A percentile compares a stretch with the other conserved stretches of the same genome.
These are phyloP conservation scores for Pristionchus japonicus DNA, from an alignment of 2,888 invertebrate species.

Conservation along the genomic window DNA sequence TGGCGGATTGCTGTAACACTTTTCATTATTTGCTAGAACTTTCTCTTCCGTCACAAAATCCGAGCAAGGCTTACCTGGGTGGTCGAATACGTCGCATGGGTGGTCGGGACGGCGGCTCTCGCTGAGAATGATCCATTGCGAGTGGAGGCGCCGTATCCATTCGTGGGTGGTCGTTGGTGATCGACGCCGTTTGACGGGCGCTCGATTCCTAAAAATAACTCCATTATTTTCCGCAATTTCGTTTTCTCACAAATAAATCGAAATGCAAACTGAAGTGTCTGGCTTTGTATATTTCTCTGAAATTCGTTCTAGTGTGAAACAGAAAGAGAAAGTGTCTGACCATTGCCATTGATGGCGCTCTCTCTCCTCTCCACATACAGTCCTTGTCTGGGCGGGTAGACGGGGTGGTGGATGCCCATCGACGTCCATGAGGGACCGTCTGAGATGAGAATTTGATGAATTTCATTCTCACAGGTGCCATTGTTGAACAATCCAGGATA, in stretches of 20 bases:
- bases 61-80: not conserved
- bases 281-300: no score
- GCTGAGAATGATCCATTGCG: constrained; percentile 2
- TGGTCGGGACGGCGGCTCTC: not conserved
- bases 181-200: constrained; percentile 24
- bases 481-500: not conserved
- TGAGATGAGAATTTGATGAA: not conserved
- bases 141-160: not conserved
- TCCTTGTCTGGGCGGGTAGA: constrained; percentile 27
- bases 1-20: not conserved
- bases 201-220: not conserved
- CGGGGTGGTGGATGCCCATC: constrained; percentile 44
- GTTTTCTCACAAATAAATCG: no score
- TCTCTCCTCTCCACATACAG: constrained; percentile 41
- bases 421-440: constrained; percentile 43
- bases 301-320: no score
- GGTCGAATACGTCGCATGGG: not conserved
- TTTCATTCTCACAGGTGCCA: no score
- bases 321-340: not conserved
- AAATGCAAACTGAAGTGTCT: no score
- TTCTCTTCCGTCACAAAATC: no score
- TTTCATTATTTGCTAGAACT: no score
- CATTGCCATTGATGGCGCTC: not conserved
- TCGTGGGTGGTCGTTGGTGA: not conserved
- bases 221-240: no score